phyloP scores from a whole-genome alignment of 2,888 invertebrate species.

The Marasmarcha lunaedactyla region DNA sequence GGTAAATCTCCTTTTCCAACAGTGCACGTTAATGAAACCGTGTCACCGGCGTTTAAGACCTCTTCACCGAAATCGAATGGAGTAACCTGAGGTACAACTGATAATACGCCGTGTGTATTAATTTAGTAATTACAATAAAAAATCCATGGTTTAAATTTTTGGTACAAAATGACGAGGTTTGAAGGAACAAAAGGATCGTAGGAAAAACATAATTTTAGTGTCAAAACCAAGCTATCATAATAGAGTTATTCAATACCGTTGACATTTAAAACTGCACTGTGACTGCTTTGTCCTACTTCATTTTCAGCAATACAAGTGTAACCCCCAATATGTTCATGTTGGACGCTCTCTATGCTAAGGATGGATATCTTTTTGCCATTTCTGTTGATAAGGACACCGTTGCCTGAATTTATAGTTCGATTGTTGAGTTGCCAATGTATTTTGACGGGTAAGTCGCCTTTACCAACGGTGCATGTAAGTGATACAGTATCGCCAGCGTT shows the following conservation, averaged over 20 bases:
- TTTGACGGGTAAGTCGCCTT: constrained; percentile 78
- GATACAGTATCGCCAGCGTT: constrained; percentile 81
- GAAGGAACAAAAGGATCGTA: constrained; percentile 26
- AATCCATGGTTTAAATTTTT: constrained; percentile 62
- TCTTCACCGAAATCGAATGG: constrained; percentile 79
- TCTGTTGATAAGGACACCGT: constrained; percentile 71
- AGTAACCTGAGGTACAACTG: constrained; percentile 78
- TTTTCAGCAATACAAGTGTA: constrained; percentile 76
- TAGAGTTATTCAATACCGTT: constrained; percentile 71
- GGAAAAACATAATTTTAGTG: constrained; percentile 19
- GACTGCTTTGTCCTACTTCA: constrained; percentile 72
- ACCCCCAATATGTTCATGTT: constrained; percentile 71
- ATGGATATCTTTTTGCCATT: constrained; percentile 76
- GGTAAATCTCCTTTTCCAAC: constrained; percentile 84
- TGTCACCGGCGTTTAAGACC: constrained; percentile 75
- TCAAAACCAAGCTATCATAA: too few relatives aligned
- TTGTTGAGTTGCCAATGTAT: constrained; percentile 80
- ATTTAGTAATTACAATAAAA: constrained; percentile 20
- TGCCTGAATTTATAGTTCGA: constrained; percentile 52
- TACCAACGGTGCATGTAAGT: constrained; percentile 76
- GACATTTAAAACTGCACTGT: constrained; percentile 75
- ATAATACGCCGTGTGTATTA: constrained; percentile 6
- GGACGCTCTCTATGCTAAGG: constrained; percentile 73
- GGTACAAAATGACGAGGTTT: constrained; percentile 70
- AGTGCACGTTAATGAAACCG: constrained; percentile 78